Evolutionary conservation across 2,888 invertebrate species (phyloP), one percentile per base, ranked within the genome.

Genomic region (Synanthedon andrenaeformis): DNA sequence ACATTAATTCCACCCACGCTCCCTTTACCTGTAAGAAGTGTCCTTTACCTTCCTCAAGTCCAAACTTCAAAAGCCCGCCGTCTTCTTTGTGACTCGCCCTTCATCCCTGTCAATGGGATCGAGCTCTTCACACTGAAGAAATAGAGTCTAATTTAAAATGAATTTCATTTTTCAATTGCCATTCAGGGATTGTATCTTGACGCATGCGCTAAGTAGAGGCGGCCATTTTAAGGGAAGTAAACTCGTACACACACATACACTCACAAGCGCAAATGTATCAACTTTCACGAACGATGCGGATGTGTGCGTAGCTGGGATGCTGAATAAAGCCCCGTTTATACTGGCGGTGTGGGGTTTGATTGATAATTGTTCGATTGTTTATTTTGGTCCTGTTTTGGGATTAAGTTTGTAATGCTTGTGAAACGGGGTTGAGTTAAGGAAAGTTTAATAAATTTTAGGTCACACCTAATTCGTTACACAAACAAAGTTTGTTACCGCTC

Each of bases 21-120:
- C 13, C 41, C 13, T 51, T 41, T 57, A 52, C 63, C 65, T 63
- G 57, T 55, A 61, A 62, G 63, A 72, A 80, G 75, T 74, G 73
- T 77, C 80, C 82, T 83, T 79, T 81, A 82, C 80, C 79, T 80
- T 80, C 68, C 80, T 69, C 78, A 80, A 82, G 77, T 70, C 71
- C 67, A 61, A 80, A 81, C 79, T 83, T 82, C 76, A 81, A 82
- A 82, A 79, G 74, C 79, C 73, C 77, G 72, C 78, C 72, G 65
- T 66, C 61, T 66, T 66, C 63, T 60, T 65, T 65, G 10, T 35
- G 35, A 8, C 10, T 35, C 8, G 2, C 35, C 3, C 10, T 35
- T 35, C 35, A 35, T 10, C 3, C 35, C 3, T 3, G 35, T 35
- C 35, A 35, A 35, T 3, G 35, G 10, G 35, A 35, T 10, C 8